A percentile compares a stretch with the other conserved stretches of the same genome.
Conservation (phyloP, 2,113 vertebrate species). For the Nannobrachium achirus region DNA sequence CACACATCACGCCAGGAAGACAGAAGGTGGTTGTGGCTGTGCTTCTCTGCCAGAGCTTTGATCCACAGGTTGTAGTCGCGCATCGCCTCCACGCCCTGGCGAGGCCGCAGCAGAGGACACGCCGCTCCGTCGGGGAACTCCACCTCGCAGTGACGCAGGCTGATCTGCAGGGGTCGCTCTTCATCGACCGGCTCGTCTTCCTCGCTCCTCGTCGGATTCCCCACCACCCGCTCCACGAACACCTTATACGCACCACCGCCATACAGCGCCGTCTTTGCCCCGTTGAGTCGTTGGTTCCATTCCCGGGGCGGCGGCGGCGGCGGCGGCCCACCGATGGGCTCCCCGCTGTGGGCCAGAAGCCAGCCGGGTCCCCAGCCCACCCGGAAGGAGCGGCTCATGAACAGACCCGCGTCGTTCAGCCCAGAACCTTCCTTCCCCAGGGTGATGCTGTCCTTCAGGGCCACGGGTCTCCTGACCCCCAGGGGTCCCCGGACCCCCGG, state of each 20-base stretch:
- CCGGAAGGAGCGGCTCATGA: constrained; percentile 89
- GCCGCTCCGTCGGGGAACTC: constrained; percentile 65
- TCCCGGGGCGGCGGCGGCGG: too few relatives aligned
- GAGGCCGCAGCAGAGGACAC: constrained; percentile 86
- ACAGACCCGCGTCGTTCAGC: constrained; percentile 90
- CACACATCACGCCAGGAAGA: constrained; percentile 83
- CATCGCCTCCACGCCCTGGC: constrained; percentile 84
- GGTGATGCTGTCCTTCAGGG: constrained; percentile 68
- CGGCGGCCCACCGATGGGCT: constrained; percentile 56
- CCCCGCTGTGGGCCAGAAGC: constrained; percentile 86
- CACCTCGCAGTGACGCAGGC: constrained; percentile 87
- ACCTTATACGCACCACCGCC: too few relatives aligned
- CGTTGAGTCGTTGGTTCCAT: constrained; percentile 16
- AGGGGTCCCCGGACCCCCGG: constrained; percentile 87
- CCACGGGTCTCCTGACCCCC: constrained; percentile 71
- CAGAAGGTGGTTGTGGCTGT: too few relatives aligned
- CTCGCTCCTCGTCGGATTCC: background rate
- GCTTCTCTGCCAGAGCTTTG: constrained; percentile 48
- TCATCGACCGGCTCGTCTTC: constrained; percentile 4
- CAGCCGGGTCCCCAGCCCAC: constrained; percentile 94
- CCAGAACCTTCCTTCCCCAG: constrained; percentile 49
- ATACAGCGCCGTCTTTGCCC: background rate
- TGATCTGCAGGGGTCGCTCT: constrained; percentile 86
- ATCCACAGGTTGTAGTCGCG: constrained; percentile 91
- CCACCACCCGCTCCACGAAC: too few relatives aligned